Evolutionary conservation across 2,797 vertebrate species (phyloP).

Genomic region (Lagocephalus sceleratus): DNA sequence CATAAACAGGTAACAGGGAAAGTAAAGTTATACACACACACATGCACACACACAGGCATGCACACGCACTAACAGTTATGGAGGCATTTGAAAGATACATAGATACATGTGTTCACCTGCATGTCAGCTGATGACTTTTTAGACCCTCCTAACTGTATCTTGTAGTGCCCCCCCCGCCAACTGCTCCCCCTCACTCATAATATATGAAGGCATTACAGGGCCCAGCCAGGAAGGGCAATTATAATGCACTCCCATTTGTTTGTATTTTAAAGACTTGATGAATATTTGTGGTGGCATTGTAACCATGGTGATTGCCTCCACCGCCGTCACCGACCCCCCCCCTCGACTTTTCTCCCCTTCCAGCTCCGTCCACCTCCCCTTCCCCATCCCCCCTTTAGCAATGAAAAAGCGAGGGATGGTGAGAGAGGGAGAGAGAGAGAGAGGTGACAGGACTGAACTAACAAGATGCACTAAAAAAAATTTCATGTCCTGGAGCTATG

Average conservation of each 20-base stretch:
- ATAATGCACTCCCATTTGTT: conserved; percentile 70
- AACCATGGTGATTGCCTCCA: conserved; percentile 77
- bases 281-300: conserved; percentile 79
- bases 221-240: conserved; percentile 68
- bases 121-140: conserved; percentile 33
- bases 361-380: conserved; percentile 45
- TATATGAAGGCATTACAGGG: conserved; percentile 63
- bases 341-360: conserved; percentile 26
- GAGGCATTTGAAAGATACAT: background rate
- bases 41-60: conserved; percentile 14
- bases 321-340: conserved; percentile 32
- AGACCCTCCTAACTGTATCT: conserved; percentile 9
- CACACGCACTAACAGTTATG: no score
- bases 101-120: conserved; percentile 7
- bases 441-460: conserved; percentile 80
- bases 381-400: conserved; percentile 65
- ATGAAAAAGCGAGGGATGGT: conserved; percentile 68
- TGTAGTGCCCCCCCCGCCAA: conserved; percentile 12
- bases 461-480: conserved; percentile 77
- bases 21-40: conserved; percentile 39
- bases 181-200: conserved; percentile 56
- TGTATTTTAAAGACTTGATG: conserved; percentile 79
- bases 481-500: conserved; percentile 74
- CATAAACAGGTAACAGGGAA: conserved; percentile 54
- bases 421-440: conserved; percentile 56